These are phyloP conservation scores for Anhinga rufa DNA, from an alignment of 2,113 vertebrate species.

Conservation along the genomic window DNA sequence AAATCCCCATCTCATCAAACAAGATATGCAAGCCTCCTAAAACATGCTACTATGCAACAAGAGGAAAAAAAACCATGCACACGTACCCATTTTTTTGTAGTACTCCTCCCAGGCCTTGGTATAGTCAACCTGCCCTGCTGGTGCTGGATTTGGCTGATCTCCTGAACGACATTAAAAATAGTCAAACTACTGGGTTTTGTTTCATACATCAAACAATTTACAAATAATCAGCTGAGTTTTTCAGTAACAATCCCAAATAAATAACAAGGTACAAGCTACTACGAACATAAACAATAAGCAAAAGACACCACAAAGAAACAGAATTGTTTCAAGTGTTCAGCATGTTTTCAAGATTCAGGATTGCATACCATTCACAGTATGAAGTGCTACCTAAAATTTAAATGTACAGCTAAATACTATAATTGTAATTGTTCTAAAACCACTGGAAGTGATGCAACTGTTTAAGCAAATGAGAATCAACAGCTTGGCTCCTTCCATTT, in stretches of 20 bases:
- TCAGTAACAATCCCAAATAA: not conserved
- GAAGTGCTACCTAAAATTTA: not conserved
- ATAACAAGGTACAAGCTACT: not conserved
- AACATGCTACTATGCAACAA: not conserved
- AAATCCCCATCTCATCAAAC: not conserved
- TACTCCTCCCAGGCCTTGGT: constrained; percentile 99
- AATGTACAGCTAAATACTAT: not conserved
- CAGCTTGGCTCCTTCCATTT: not conserved
- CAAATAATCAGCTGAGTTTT: not conserved
- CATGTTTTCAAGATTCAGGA: not conserved
- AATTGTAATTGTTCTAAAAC: not conserved
- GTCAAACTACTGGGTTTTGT: not conserved
- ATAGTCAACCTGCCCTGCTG: constrained; percentile 98
- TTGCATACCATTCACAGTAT: not conserved
- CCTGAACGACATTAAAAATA: constrained; percentile 69
- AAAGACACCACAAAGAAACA: not conserved
- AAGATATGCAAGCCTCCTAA: accelerated
- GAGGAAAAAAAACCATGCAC: not conserved
- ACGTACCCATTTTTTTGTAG: constrained; percentile 99
- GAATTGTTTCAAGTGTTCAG: not conserved
- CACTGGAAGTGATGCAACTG: not conserved
- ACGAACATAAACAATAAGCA: not conserved
- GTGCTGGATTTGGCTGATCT: constrained; percentile 96
- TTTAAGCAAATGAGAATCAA: not conserved
- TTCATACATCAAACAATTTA: not conserved